Evolutionary conservation across 2,888 invertebrate genomes (phyloP).

Genomic region (Caenorhabditis sp.): DNA sequence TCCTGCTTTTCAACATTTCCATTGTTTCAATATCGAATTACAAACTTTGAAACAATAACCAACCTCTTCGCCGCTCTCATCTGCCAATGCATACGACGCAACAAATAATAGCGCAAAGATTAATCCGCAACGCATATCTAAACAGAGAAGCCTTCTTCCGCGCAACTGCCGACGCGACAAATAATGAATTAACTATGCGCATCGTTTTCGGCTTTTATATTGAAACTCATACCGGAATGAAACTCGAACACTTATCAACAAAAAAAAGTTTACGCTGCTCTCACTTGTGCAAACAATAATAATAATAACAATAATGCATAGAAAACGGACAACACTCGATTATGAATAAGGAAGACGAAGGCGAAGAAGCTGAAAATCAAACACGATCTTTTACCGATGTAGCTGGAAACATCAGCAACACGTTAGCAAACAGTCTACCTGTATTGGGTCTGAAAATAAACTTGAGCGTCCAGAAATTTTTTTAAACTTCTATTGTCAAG

Average conservation of each 20-base stretch:
- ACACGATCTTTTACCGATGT: no score
- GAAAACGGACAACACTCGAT: no score
- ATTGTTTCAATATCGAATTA: no score
- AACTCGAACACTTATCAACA: conserved; percentile 1
- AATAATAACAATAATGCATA: no score
- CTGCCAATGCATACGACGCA: not conserved
- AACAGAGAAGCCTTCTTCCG: no score
- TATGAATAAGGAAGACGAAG: not conserved
- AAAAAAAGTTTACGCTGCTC: not conserved
- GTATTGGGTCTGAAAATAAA: no score
- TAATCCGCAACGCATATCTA: not conserved
- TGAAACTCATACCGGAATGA: conserved; percentile 1
- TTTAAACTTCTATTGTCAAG: no score
- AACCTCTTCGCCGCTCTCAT: not conserved
- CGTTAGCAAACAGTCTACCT: no score
- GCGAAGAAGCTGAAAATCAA: not conserved
- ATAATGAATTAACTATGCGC: not conserved
- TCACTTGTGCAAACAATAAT: not conserved
- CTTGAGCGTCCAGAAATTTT: no score
- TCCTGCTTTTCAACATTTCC: no score
- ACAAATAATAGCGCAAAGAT: not conserved
- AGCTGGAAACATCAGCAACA: no score
- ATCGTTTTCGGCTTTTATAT: not conserved
- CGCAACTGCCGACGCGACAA: not conserved
- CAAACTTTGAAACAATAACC: no score